phyloP scores from a whole-genome alignment of 2,113 vertebrate species.

The Pachyramphus minor region DNA sequence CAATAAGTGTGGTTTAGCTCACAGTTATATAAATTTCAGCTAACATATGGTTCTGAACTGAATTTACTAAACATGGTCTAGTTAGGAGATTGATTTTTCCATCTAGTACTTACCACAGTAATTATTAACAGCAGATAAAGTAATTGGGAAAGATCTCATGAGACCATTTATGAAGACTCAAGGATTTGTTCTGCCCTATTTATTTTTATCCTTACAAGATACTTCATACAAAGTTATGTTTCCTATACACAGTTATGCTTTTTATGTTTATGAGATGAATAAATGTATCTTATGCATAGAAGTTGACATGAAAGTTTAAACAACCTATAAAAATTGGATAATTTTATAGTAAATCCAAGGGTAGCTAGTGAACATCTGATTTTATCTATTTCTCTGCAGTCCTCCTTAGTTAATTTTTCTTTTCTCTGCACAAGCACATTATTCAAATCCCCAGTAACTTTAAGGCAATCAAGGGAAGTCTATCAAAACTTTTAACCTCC shows the following conservation, averaged over 20 bases:
- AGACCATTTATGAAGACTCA: not conserved
- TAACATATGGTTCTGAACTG: not conserved
- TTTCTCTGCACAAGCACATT: not conserved
- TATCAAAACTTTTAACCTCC: not conserved
- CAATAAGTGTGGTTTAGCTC: not conserved
- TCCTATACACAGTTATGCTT: not conserved
- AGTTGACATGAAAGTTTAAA: not conserved
- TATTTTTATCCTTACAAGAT: not conserved
- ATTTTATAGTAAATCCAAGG: not conserved
- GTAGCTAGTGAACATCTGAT: not conserved
- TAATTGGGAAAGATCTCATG: not conserved
- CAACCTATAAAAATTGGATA: not conserved
- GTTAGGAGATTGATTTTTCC: slow-evolving; percentile 2
- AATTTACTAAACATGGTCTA: not conserved
- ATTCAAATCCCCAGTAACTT: not conserved
- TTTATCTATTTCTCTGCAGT: not conserved
- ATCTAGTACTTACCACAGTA: not conserved
- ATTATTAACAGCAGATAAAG: not conserved
- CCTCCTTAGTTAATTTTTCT: not conserved
- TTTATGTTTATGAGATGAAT: not conserved
- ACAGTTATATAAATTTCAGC: not conserved
- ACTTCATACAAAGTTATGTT: not conserved
- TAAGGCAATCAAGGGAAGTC: not conserved
- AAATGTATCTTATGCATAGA: not conserved
- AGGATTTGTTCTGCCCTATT: not conserved